Base-by-base conservation (phyloP, 2,797 vertebrate genomes). In the Lacerta bilineata region DNA sequence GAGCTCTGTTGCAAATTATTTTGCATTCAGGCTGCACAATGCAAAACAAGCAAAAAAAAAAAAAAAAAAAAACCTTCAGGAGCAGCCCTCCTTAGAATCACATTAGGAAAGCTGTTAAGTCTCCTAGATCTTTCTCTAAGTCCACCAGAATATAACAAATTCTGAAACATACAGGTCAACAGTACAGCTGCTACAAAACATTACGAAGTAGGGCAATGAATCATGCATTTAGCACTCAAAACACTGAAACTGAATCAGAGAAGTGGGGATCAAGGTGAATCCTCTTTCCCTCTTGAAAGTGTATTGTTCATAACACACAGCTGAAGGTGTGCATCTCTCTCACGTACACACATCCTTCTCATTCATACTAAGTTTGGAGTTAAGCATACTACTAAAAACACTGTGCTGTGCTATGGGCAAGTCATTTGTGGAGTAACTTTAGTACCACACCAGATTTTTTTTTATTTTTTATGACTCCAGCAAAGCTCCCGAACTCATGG, bases 241-340 rank as follows among this genome's bases (percentile, higher is more conserved):
- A 25, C 69, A 75, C 23, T 81, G 72, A 23, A 71, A 25, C 72
- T 69, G 74, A 72, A 85, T 81, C 74, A 50, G 72, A 72, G n/a
- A 90, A 76, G 61, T 39, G n/a, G 18, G 64, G n/a, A 82, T 8
- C 3, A 61, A 78, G 72, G 78, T 85, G 72, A 78, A 39, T 82
- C 50, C n/a, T 43, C 50, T 17, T 87, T 83, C 39, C 27, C 15
- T 72, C 72, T 23, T 69, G 71, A 64, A 0, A 33, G 36, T 66
- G 36, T 10, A 8, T 9, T 10, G 59, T 66, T 46, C 23, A 25
- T 61, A 39, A 66, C 17, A 75, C 66, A 71, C 29, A 75, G 8
- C 27, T 64, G 64, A 78, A 80, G 46, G 25, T 36, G 39, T 1
- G 8, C 59, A 3, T 11, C 1, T 10, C 3, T 25, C 11, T 5